A percentile compares a stretch with the other conserved stretches of the same genome.
These are phyloP conservation scores for Actinostola sp. DNA, from an alignment of 92 coral and sea anemone genomes.

Conservation along the genomic window DNA sequence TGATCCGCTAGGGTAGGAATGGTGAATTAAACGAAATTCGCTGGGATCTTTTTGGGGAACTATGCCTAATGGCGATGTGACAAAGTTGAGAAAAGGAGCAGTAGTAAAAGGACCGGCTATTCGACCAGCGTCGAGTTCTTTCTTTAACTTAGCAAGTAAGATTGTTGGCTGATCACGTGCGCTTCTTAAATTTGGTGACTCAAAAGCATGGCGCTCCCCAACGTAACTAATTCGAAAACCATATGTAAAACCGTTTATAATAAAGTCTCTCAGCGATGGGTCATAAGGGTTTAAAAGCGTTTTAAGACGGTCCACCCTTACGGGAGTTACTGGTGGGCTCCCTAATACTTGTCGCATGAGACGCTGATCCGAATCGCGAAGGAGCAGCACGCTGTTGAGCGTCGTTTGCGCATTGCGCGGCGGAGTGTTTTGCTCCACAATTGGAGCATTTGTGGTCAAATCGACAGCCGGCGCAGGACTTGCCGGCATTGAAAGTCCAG, in stretches of 20 bases:
- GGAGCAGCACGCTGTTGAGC: conserved; percentile 8
- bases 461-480: conserved; percentile 21
- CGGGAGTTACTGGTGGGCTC: conserved; percentile 35
- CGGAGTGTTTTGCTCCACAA: conserved; percentile 32
- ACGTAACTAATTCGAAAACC: conserved; percentile 18
- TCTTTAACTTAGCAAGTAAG: not conserved
- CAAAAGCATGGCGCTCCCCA: conserved; percentile 1
- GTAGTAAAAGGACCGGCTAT: conserved; percentile 10
- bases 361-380: not conserved
- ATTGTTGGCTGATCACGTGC: not conserved
- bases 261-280: not conserved
- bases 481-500: conserved; percentile 28
- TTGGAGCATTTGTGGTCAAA: conserved; percentile 29
- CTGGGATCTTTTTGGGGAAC: conserved; percentile 35
- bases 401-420: not conserved
- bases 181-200: conserved; percentile 13
- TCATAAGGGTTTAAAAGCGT: conserved; percentile 1
- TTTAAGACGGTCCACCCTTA: conserved; percentile 31
- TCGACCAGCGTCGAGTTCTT: conserved; percentile 23
- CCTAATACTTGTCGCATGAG: not conserved
- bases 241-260: conserved; percentile 13
- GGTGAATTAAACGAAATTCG: conserved; percentile 30
- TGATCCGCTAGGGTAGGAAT: conserved; percentile 25
- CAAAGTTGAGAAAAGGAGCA: conserved; percentile 23
- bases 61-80: conserved; percentile 20